phyloP scores from a whole-genome alignment of 2,888 invertebrate genomes.

The Ryuthela nishihirai region DNA sequence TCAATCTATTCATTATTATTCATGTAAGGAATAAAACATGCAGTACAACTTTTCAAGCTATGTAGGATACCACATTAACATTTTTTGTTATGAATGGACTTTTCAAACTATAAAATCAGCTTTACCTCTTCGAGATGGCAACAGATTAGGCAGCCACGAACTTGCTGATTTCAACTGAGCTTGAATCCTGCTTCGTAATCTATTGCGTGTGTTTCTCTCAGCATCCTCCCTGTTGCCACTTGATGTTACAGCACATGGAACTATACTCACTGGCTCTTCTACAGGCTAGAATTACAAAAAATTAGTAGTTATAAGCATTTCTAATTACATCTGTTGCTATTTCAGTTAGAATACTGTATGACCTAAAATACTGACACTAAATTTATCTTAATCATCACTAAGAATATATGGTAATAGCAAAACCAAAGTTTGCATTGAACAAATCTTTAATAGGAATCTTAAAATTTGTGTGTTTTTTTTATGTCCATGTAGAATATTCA shows the following conservation, averaged over 20 bases:
- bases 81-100: too few relatives aligned
- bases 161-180: constrained; percentile 52
- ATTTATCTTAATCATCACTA: not conserved
- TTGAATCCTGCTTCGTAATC: constrained; percentile 62
- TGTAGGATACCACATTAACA: too few relatives aligned
- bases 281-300: constrained; percentile 16
- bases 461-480: too few relatives aligned
- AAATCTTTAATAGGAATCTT: too few relatives aligned
- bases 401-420: too few relatives aligned
- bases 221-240: constrained; percentile 2
- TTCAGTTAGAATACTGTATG: not conserved
- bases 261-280: constrained; percentile 45
- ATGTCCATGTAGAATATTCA: too few relatives aligned
- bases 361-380: not conserved
- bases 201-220: constrained; percentile 52
- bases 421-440: too few relatives aligned
- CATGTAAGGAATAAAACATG: too few relatives aligned
- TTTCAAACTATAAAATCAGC: too few relatives aligned
- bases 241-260: constrained; percentile 15
- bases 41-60: too few relatives aligned
- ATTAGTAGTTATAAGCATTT: too few relatives aligned
- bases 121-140: constrained; percentile 29
- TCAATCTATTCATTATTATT: too few relatives aligned
- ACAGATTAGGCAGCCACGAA: constrained; percentile 50
- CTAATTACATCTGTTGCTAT: not conserved